Evolutionary conservation across 92 coral and sea anemone genomes (phyloP).

Genomic region (Micromussa lordhowensis): DNA sequence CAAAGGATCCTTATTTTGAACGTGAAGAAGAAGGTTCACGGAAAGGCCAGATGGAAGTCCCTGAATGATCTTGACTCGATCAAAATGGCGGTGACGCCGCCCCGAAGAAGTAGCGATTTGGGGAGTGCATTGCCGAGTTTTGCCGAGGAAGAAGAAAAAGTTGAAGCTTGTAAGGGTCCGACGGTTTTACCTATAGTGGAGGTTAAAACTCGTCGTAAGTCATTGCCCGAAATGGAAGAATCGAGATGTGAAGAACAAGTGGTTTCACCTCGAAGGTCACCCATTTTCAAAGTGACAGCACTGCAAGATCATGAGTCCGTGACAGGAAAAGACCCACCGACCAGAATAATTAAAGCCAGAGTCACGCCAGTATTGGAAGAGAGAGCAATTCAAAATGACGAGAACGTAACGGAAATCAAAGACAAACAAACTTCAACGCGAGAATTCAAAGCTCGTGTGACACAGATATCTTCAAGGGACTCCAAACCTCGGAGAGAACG

Average conservation of each 20-base stretch:
- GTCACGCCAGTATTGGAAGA: constrained; percentile 20
- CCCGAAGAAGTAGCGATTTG: constrained; percentile 16
- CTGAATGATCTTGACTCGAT: constrained; percentile 78
- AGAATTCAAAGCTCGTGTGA: constrained; percentile 18
- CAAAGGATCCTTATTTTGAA: constrained; percentile 77
- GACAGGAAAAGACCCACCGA: constrained; percentile 6
- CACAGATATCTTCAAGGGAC: not conserved
- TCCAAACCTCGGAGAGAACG: not conserved
- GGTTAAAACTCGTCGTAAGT: constrained; percentile 5
- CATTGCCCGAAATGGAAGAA: constrained; percentile 11
- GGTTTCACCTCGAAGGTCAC: not conserved
- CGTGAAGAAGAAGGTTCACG: constrained; percentile 76
- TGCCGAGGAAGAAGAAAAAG: constrained; percentile 22
- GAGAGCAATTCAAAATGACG: not conserved
- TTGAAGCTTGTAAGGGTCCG: not conserved
- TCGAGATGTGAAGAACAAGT: not conserved
- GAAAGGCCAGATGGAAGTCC: constrained; percentile 81
- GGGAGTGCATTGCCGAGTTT: constrained; percentile 17
- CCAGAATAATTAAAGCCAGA: not conserved
- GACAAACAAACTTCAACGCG: not conserved
- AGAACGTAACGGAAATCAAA: not conserved
- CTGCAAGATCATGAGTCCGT: constrained; percentile 1
- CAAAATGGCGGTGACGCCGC: constrained; percentile 31
- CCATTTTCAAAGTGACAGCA: constrained; percentile 22
- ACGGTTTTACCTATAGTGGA: constrained; percentile 17